A percentile compares a stretch with the other conserved stretches of the same genome.
Conservation (phyloP, 2,113 vertebrate genomes). For the Panthera tigris region DNA sequence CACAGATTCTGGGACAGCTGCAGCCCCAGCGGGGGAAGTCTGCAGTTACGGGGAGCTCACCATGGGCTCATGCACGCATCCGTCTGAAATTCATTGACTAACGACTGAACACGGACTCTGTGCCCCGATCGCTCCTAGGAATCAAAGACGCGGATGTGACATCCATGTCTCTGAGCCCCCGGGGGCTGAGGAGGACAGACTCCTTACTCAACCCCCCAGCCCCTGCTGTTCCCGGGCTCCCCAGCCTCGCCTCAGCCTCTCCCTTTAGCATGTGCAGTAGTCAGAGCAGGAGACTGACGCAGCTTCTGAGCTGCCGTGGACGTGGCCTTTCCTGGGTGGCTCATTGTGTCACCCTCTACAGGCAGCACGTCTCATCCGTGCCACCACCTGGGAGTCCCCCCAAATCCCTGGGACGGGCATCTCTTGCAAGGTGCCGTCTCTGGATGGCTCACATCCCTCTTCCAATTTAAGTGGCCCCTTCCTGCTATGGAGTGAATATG, state of each 20-base stretch:
- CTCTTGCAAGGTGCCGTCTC: accelerated
- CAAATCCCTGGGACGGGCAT: background rate
- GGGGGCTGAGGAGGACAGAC: background rate
- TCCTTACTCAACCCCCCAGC: accelerated
- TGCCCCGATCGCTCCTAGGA: background rate
- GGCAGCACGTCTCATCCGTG: background rate
- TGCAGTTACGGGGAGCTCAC: background rate
- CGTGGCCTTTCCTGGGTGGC: background rate
- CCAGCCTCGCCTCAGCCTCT: background rate
- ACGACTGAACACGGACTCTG: background rate
- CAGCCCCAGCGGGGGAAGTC: background rate
- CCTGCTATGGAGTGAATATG: background rate
- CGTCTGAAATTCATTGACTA: accelerated
- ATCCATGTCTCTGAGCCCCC: background rate
- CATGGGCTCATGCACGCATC: accelerated
- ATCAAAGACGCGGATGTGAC: background rate
- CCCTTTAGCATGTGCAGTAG: background rate
- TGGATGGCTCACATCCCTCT: background rate
- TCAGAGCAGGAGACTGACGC: accelerated
- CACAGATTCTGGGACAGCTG: accelerated
- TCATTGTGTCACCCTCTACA: background rate
- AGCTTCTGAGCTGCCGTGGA: background rate
- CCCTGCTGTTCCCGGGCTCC: background rate
- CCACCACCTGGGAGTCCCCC: too few species aligned
- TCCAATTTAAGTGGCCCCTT: background rate